Evolutionary conservation across 1,140 invertebrate species (phyloP).

Genomic region (Megalopta genalis): DNA sequence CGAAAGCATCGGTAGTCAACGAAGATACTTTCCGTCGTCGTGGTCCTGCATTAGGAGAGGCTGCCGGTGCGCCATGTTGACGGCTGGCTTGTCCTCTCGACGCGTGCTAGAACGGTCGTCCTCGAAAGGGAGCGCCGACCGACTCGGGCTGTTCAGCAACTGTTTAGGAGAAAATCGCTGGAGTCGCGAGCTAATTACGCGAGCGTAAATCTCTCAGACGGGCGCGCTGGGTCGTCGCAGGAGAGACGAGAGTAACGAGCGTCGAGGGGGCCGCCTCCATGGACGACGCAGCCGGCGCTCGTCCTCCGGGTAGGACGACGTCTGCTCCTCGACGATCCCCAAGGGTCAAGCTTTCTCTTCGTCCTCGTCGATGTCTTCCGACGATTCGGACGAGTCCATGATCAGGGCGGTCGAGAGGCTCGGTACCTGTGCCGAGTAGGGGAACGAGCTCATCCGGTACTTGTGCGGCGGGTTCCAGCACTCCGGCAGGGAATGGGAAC

Average conservation of each 20-base stretch:
- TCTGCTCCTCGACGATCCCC: constrained; percentile 65
- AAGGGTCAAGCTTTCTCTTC: constrained; percentile 74
- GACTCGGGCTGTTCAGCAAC: not conserved
- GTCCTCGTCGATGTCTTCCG: constrained; percentile 76
- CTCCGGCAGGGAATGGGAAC: constrained; percentile 76
- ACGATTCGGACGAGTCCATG: constrained; percentile 76
- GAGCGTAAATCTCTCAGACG: constrained; percentile 56
- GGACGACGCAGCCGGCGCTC: constrained; percentile 67
- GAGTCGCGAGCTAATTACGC: not conserved
- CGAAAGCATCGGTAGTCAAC: constrained; percentile 32
- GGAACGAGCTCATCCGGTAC: constrained; percentile 70
- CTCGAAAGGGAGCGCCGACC: not conserved
- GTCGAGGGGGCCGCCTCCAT: constrained; percentile 62
- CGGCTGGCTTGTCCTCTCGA: not conserved
- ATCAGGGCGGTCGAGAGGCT: constrained; percentile 76
- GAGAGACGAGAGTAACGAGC: constrained; percentile 67
- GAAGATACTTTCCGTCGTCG: constrained; percentile 36
- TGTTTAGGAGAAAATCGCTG: not conserved
- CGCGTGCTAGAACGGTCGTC: not conserved
- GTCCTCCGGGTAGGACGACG: constrained; percentile 58
- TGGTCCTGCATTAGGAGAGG: constrained; percentile 22
- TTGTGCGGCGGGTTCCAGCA: constrained; percentile 74
- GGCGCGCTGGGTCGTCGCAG: constrained; percentile 74
- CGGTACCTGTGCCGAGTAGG: constrained; percentile 68
- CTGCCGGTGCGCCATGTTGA: not conserved